Conservation (phyloP, 2,888 invertebrate genomes). For the Pheosia gnoma region DNA sequence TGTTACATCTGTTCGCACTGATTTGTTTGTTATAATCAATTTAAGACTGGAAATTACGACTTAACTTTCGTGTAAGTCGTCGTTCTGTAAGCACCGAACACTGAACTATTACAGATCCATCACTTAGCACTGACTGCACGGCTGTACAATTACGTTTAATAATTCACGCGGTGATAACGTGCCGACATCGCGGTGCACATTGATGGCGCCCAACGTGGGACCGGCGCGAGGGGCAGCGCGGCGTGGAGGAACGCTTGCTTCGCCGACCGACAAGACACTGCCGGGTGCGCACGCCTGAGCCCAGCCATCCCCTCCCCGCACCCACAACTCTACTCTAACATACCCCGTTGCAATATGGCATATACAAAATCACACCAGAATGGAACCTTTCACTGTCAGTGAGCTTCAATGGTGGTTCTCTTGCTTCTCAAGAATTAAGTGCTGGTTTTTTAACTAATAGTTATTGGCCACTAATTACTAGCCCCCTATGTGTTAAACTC, state of each 20-base stretch:
- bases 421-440: conserved; percentile 61
- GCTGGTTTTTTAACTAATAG: conserved; percentile 68
- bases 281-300: conserved; percentile 79
- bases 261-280: conserved; percentile 66
- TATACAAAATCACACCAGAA: conserved; percentile 72
- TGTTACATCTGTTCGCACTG: conserved; percentile 31
- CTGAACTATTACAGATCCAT: conserved; percentile 37
- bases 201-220: conserved; percentile 71
- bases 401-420: conserved; percentile 67
- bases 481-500: conserved; percentile 57
- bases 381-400: conserved; percentile 75
- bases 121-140: conserved; percentile 35
- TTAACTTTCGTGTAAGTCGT: conserved; percentile 25
- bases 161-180: conserved; percentile 36
- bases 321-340: conserved; percentile 34
- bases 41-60: conserved; percentile 17
- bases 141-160: conserved; percentile 28
- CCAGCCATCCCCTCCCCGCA: conserved; percentile 62
- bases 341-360: conserved; percentile 68
- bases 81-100: conserved; percentile 42
- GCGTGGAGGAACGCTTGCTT: conserved; percentile 46
- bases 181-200: conserved; percentile 46
- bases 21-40: conserved; percentile 39
- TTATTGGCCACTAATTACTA: conserved; percentile 68
- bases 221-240: conserved; percentile 35